These are phyloP conservation scores for Fregata magnificens DNA, from an alignment of 2,113 vertebrate species.

Conservation along the genomic window DNA sequence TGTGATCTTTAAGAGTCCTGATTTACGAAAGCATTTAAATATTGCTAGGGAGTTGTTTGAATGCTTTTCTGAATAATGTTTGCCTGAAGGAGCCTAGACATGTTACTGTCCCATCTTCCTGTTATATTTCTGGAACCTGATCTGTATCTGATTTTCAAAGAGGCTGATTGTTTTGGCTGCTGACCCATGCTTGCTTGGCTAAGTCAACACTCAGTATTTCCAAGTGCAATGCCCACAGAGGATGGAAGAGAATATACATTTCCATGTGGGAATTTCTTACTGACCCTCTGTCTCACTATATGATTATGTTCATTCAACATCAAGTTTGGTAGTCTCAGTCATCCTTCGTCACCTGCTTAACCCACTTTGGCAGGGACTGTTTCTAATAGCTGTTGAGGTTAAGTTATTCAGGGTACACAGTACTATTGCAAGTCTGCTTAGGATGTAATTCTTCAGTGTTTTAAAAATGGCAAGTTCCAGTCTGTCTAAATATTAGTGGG, in stretches of 20 bases:
- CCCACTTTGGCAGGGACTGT: not conserved
- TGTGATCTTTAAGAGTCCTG: accelerated
- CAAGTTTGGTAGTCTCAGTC: not conserved
- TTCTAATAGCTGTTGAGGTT: not conserved
- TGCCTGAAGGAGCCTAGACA: not conserved
- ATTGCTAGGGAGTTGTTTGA: not conserved
- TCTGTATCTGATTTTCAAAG: not conserved
- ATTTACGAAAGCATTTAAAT: not conserved
- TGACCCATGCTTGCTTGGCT: not conserved
- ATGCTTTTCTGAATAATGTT: not conserved
- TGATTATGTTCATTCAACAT: not conserved
- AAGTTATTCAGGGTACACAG: not conserved
- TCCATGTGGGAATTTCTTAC: not conserved
- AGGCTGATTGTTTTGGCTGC: not conserved
- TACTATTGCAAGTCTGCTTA: not conserved
- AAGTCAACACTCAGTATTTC: not conserved
- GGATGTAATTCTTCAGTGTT: not conserved
- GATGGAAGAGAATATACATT: not conserved
- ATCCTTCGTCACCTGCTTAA: not conserved
- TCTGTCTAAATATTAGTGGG: not conserved
- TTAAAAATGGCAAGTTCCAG: not conserved
- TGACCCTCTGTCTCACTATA: not conserved
- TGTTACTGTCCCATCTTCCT: not conserved
- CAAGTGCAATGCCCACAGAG: not conserved
- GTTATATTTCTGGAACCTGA: not conserved